A percentile compares a stretch with the other conserved stretches of the same genome.
Conservation (phyloP, 1,140 invertebrate species). For the Rhyacophila brunnea region DNA sequence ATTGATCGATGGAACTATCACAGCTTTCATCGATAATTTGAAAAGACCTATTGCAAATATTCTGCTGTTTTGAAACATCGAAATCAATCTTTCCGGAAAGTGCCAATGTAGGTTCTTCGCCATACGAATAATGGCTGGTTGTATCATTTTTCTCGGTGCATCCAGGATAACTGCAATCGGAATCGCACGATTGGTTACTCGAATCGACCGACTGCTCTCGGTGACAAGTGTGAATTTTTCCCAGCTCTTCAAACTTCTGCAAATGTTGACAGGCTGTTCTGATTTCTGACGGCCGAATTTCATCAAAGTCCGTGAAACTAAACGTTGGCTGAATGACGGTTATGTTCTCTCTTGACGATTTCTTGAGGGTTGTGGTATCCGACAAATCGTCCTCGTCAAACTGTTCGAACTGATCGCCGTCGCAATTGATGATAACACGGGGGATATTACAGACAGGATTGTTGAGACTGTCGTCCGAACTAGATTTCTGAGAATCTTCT, state of each 20-base stretch:
- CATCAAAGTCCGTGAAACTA: constrained; percentile 22
- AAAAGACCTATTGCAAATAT: constrained; percentile 1
- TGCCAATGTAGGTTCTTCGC: constrained; percentile 1
- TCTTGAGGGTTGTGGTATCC: background rate
- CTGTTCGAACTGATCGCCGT: constrained; percentile 43
- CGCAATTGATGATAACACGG: constrained; percentile 45
- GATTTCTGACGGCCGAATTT: constrained; percentile 12
- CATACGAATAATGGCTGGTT: constrained; percentile 7
- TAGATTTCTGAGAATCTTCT: constrained; percentile 49
- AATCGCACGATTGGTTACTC: constrained; percentile 27
- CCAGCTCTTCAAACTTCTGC: constrained; percentile 1
- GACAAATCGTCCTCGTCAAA: too few species aligned
- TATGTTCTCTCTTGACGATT: background rate
- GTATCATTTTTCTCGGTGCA: constrained; percentile 12
- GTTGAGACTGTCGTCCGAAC: constrained; percentile 49
- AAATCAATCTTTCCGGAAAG: background rate
- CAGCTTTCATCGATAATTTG: background rate
- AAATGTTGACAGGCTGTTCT: constrained; percentile 9
- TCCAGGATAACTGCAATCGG: constrained; percentile 27
- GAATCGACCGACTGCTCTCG: constrained; percentile 31
- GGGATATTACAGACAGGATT: constrained; percentile 44
- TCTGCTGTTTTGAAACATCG: constrained; percentile 1
- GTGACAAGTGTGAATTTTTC: constrained; percentile 9
- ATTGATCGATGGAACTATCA: background rate
- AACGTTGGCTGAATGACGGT: constrained; percentile 16